A percentile compares a stretch with the other conserved stretches of the same genome.
These are phyloP conservation scores for Philopedon plagiatum DNA, from an alignment of 2,888 invertebrate species.

Conservation along the genomic window DNA sequence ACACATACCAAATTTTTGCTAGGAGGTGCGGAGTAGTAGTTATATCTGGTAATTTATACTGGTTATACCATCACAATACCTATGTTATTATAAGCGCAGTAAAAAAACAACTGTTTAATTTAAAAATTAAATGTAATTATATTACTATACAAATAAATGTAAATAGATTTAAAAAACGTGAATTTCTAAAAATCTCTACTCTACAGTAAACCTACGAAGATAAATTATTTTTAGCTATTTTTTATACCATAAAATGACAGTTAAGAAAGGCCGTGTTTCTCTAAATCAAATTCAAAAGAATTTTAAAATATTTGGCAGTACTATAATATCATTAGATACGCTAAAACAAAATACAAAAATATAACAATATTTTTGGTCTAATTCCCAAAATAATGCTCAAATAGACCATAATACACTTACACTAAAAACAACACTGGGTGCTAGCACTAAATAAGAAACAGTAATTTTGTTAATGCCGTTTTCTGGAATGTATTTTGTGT, in stretches of 20 bases:
- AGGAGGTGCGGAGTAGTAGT: background rate
- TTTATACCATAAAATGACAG: too few species aligned
- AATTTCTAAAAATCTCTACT: too few species aligned
- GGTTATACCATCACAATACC: too few species aligned
- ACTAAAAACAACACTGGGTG: conserved; percentile 3
- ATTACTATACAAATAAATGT: too few species aligned
- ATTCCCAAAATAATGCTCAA: background rate
- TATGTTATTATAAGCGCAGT: too few species aligned
- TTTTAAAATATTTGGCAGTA: background rate
- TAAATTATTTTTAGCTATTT: too few species aligned
- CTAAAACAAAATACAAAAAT: conserved; percentile 13
- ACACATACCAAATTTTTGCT: conserved; percentile 1
- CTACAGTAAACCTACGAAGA: too few species aligned
- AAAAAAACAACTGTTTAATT: too few species aligned
- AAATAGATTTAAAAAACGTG: too few species aligned
- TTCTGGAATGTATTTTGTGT: conserved; percentile 80
- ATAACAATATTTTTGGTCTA: background rate
- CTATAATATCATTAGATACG: background rate
- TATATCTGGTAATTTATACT: too few species aligned
- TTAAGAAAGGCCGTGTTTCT: background rate
- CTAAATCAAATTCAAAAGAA: background rate
- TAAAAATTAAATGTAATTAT: too few species aligned
- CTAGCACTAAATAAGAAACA: background rate
- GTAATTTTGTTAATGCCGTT: conserved; percentile 58
- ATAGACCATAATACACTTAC: background rate